Conservation (phyloP, 2,797 vertebrate genomes). For the Channa striata region DNA sequence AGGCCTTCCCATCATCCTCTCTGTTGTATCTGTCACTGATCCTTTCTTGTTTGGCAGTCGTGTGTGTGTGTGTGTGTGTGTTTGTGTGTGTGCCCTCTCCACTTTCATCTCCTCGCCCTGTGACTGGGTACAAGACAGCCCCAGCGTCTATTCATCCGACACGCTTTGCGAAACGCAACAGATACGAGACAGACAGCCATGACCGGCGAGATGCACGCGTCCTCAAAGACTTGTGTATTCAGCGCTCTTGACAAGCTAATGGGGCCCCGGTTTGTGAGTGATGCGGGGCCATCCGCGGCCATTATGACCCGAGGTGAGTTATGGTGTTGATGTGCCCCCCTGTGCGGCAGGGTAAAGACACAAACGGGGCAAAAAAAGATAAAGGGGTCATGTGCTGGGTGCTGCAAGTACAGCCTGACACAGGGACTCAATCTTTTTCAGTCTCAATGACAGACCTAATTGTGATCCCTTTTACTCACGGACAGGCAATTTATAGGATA, state of each 20-base stretch:
- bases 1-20: constrained; percentile 56
- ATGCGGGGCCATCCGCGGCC: constrained; percentile 22
- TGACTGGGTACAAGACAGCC: constrained; percentile 33
- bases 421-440: constrained; percentile 47
- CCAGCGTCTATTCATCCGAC: constrained; percentile 41
- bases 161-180: constrained; percentile 48
- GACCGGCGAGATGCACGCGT: constrained; percentile 41
- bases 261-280: constrained; percentile 35
- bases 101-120: constrained; percentile 35
- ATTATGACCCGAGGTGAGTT: constrained; percentile 55
- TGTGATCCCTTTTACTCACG: constrained; percentile 59
- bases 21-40: constrained; percentile 57
- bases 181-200: constrained; percentile 48
- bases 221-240: constrained; percentile 31
- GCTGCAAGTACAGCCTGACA: constrained; percentile 9
- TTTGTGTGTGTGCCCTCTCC: neutral
- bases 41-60: constrained; percentile 6
- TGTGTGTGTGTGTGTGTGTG: constrained; percentile 15
- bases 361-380: constrained; percentile 41
- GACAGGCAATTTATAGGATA: constrained; percentile 66
- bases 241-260: constrained; percentile 53
- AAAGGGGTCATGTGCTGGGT: constrained; percentile 36
- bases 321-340: constrained; percentile 47
- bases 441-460: constrained; percentile 64
- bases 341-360: constrained; percentile 43